phyloP scores from a whole-genome alignment of 1,140 invertebrate genomes.

The Eumeta japonica region DNA sequence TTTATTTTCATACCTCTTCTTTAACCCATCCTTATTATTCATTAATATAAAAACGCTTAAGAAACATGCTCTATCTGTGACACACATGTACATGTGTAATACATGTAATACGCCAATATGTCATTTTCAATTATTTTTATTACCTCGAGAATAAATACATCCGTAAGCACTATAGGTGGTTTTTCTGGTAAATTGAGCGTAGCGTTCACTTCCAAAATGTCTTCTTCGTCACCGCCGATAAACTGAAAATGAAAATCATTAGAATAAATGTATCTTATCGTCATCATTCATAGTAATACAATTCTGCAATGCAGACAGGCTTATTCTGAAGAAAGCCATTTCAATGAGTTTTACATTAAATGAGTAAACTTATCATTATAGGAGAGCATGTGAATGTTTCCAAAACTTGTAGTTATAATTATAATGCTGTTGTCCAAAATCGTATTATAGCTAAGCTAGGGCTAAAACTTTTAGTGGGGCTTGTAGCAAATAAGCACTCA shows the following conservation, averaged over 20 bases:
- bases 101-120: too few species aligned
- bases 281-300: background rate
- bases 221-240: constrained; percentile 39
- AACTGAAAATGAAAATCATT: constrained; percentile 26
- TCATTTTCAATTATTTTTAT: too few species aligned
- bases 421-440: too few species aligned
- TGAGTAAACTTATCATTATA: background rate
- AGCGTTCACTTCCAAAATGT: constrained; percentile 44
- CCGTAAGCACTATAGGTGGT: constrained; percentile 39
- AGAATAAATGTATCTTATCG: background rate
- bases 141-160: constrained; percentile 48
- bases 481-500: too few species aligned
- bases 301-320: background rate
- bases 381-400: background rate
- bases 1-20: background rate
- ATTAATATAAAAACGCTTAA: too few species aligned
- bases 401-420: too few species aligned
- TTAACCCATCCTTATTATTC: too few species aligned
- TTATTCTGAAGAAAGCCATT: background rate
- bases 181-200: constrained; percentile 41
- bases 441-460: too few species aligned
- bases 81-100: too few species aligned
- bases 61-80: too few species aligned
- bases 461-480: too few species aligned
- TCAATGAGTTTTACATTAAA: background rate